Evolutionary conservation across 2,113 vertebrate species (phyloP).

Genomic region (Odocoileus virginianus): DNA sequence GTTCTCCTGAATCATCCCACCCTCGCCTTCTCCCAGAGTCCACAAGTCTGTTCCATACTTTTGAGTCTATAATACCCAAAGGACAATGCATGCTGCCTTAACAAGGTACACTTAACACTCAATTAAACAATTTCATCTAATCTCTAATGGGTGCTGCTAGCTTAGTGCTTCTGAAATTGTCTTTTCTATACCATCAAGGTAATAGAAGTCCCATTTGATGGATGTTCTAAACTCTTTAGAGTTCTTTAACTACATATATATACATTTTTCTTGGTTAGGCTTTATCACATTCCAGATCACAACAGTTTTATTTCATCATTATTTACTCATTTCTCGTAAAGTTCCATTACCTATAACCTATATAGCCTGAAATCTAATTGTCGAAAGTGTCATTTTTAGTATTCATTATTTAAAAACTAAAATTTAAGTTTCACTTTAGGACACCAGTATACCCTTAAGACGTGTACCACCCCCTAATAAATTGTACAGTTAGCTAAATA

Average conservation of each 20-base stretch:
- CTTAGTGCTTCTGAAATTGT: not conserved
- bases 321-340: not conserved
- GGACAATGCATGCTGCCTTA: not conserved
- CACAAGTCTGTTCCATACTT: too few species aligned
- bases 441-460: not conserved
- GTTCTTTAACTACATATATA: not conserved
- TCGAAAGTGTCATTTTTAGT: not conserved
- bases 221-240: not conserved
- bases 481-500: not conserved
- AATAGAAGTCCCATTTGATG: not conserved
- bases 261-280: not conserved
- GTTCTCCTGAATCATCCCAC: too few species aligned
- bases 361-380: not conserved
- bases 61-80: not conserved
- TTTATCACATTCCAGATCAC: not conserved
- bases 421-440: not conserved
- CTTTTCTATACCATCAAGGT: not conserved
- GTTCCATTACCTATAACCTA: not conserved
- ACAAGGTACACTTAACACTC: not conserved
- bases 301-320: not conserved
- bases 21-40: too few species aligned
- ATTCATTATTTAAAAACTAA: not conserved
- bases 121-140: not conserved
- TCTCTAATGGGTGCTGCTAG: not conserved
- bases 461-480: rapidly evolving